These are phyloP conservation scores for Drosophila birchii DNA, from an alignment of 2,888 invertebrate genomes.

Conservation along the genomic window DNA sequence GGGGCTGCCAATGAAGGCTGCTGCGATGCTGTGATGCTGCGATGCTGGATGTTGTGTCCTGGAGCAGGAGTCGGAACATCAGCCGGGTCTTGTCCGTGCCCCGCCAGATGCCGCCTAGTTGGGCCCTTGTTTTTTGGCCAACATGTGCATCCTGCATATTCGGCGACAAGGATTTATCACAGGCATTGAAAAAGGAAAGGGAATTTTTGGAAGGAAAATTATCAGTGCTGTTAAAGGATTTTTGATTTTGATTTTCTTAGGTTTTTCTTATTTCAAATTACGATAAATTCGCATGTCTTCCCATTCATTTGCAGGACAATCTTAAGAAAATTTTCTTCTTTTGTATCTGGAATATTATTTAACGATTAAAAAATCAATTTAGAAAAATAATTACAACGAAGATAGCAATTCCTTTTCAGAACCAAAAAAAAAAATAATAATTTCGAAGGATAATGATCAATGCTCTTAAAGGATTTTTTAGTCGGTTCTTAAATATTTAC, in stretches of 20 bases:
- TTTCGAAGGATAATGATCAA: too few relatives aligned
- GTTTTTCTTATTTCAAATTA: background rate
- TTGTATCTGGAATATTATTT: background rate
- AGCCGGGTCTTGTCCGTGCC: constrained; percentile 15
- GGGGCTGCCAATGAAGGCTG: constrained; percentile 40
- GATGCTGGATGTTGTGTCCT: constrained; percentile 1
- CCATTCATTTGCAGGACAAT: background rate
- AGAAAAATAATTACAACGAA: background rate
- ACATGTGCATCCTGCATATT: constrained; percentile 58
- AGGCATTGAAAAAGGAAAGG: background rate
- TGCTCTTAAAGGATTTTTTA: too few relatives aligned
- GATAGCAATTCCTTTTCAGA: background rate
- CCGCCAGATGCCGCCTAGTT: constrained; percentile 17
- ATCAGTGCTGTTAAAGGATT: background rate
- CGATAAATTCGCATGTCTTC: background rate
- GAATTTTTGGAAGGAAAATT: background rate
- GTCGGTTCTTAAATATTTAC: too few relatives aligned
- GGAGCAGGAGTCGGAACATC: constrained; percentile 1
- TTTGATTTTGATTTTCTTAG: background rate
- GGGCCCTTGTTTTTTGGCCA: constrained; percentile 28
- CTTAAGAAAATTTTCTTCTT: background rate
- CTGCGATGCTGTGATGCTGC: constrained; percentile 3
- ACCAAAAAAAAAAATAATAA: too few relatives aligned
- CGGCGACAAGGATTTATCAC: constrained; percentile 73
- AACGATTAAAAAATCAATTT: background rate